Evolutionary conservation across 2,888 invertebrate genomes (phyloP), one percentile per base, ranked within the genome.

Genomic region (Cryptocheilus praepositus): DNA sequence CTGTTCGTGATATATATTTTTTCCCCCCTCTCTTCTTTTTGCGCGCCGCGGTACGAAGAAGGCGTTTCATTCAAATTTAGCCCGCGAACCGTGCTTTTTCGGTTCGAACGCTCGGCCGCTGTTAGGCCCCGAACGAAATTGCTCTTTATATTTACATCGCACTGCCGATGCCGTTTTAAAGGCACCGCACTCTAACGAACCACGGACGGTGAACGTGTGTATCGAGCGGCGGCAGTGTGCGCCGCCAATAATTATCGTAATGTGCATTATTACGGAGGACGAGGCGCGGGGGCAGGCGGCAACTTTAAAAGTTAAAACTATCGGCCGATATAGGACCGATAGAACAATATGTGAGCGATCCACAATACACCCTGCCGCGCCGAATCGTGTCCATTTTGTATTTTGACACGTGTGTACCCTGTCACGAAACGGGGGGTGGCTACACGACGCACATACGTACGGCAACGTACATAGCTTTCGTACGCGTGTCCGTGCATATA

Each of bases 361-460:
- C 64, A 56, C 71, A 73, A 76, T 76, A 76, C 76, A 71, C 71
- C 74, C 73, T 67, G 71, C 67, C 60, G 56, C 71, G 66, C 73
- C 64, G 73, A 73, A 71, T 68, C 65, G 65, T 74, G 76, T 76
- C 71, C 74, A 76, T 76, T 76, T 76, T 71, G 76, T 71, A 62
- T 76, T 76, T 71, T 49, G 49, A 49, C 49, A 49, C 49, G 49
- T 18, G 49, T 49, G 49, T 49, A 18, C 49, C 16, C 49, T 49
- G 36, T 36, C 36, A 36, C 36, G 36, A 36, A 36, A 36, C 36
- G 36, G 36, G 36, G 11, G 36, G 36, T 36, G 36, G 36, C 36
- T 36, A 36, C 36, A 36, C 63, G 76, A 67, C 73, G 69, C 65
- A 64, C 70, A 67, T 72, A 67, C 66, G 61, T 66, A 55, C 61